These are phyloP conservation scores for Leptogaster cylindrica DNA, from an alignment of 2,888 invertebrate species.

Conservation along the genomic window DNA sequence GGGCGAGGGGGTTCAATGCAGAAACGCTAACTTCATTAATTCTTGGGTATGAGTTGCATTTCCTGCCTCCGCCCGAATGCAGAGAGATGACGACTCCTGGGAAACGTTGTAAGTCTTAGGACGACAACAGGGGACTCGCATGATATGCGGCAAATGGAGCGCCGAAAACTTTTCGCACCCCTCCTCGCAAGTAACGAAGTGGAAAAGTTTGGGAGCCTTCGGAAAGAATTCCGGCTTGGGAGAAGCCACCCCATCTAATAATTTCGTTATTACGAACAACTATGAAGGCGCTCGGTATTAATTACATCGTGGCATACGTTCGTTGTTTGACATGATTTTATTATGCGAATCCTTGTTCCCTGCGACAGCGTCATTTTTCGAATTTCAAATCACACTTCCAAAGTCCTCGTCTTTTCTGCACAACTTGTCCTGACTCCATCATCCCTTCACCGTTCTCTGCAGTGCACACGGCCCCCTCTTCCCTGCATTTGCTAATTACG, in stretches of 20 bases:
- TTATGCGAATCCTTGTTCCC: constrained; percentile 31
- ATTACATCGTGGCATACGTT: constrained; percentile 32
- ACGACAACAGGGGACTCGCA: too few species aligned
- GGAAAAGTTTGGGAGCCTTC: constrained; percentile 25
- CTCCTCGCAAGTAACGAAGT: constrained; percentile 3
- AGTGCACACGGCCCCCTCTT: too few species aligned
- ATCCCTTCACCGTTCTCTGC: too few species aligned
- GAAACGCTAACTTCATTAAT: too few species aligned
- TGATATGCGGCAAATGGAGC: constrained; percentile 6
- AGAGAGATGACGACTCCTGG: too few species aligned
- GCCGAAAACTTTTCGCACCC: background rate
- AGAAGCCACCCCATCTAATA: too few species aligned
- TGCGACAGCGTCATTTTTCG: too few species aligned
- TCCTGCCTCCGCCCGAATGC: too few species aligned
- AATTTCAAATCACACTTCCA: background rate
- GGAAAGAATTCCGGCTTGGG: constrained; percentile 13
- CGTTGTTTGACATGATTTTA: constrained; percentile 31
- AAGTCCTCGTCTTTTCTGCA: background rate
- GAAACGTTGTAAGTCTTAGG: too few species aligned
- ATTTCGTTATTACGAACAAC: background rate
- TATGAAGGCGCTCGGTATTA: constrained; percentile 14
- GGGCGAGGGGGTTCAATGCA: too few species aligned
- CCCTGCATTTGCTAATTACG: constrained; percentile 43
- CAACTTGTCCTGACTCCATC: background rate
- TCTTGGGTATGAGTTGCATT: too few species aligned